phyloP scores from a whole-genome alignment of 23 tunicate genomes.

The Ciona savignyi region DNA sequence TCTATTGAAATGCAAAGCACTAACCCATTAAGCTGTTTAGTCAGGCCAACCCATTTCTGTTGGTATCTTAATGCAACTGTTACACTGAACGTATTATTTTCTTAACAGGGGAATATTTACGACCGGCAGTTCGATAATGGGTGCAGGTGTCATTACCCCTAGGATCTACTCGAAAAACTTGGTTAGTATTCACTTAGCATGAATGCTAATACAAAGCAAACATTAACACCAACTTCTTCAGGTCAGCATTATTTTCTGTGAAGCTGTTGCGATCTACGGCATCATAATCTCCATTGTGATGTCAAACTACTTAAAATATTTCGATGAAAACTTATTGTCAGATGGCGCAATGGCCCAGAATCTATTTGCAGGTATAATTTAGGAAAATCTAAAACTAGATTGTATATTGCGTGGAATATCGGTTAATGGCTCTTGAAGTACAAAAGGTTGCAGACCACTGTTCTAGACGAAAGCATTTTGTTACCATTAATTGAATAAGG shows the following conservation, averaged over 20 bases:
- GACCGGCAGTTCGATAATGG: conserved; percentile 91
- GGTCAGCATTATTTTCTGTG: conserved; percentile 99
- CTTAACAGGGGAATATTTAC: conserved; percentile 86
- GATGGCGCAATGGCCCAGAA: conserved; percentile 53
- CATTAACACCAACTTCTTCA: neutral
- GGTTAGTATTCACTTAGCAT: conserved; percentile 30
- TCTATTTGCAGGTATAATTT: conserved; percentile 58
- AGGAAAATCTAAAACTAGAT: no score
- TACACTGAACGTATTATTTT: no score
- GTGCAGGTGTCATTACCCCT: conserved; percentile 92
- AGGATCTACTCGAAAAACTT: conserved; percentile 98
- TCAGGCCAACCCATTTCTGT: no score
- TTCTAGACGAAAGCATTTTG: no score
- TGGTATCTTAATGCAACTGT: no score
- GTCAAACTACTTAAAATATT: conserved; percentile 35
- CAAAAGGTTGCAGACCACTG: no score
- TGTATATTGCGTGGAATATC: no score
- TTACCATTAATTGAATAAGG: no score
- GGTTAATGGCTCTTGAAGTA: no score
- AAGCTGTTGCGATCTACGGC: conserved; percentile 99
- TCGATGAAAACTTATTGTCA: conserved; percentile 22
- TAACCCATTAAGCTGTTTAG: no score
- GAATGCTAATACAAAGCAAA: neutral
- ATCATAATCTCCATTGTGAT: conserved; percentile 95
- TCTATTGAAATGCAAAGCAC: no score